Percentiles rank a stretch among this genome's conserved stretches.
Conservation (phyloP, 2,797 vertebrate species). For the Coendou prehensilis region DNA sequence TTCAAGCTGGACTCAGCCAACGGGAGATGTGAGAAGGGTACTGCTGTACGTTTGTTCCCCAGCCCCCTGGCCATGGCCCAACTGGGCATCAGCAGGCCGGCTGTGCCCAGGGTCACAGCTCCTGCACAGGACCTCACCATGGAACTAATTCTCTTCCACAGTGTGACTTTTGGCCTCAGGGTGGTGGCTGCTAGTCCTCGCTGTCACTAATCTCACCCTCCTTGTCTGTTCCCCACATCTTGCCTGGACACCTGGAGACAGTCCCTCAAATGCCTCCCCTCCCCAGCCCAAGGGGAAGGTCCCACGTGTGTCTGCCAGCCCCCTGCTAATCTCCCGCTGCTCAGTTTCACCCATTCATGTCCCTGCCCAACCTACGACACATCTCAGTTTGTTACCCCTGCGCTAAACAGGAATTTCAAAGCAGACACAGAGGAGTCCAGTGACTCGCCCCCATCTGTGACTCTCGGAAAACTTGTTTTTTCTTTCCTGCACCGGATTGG, state of each 20-base stretch:
- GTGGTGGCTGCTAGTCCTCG: accelerated
- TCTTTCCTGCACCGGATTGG: background rate
- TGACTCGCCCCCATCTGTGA: background rate
- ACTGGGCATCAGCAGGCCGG: too few species aligned
- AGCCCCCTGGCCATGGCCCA: background rate
- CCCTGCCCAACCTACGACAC: too few species aligned
- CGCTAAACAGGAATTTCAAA: background rate
- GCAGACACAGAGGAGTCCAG: accelerated
- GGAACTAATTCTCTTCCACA: background rate
- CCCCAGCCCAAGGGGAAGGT: too few species aligned
- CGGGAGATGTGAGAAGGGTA: background rate
- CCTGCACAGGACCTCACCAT: background rate
- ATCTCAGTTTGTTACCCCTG: too few species aligned
- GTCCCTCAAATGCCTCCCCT: too few species aligned
- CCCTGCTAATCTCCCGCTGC: too few species aligned
- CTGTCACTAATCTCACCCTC: background rate
- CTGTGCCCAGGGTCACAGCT: background rate
- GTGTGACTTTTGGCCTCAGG: too few species aligned
- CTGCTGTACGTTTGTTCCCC: background rate
- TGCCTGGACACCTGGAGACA: too few species aligned
- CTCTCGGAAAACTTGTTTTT: background rate
- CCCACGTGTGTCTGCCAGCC: too few species aligned
- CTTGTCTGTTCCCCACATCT: too few species aligned
- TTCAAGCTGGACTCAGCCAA: background rate
- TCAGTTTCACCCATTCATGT: too few species aligned